phyloP scores from a whole-genome alignment of 2,888 invertebrate genomes.

The Lymantria dispar region DNA sequence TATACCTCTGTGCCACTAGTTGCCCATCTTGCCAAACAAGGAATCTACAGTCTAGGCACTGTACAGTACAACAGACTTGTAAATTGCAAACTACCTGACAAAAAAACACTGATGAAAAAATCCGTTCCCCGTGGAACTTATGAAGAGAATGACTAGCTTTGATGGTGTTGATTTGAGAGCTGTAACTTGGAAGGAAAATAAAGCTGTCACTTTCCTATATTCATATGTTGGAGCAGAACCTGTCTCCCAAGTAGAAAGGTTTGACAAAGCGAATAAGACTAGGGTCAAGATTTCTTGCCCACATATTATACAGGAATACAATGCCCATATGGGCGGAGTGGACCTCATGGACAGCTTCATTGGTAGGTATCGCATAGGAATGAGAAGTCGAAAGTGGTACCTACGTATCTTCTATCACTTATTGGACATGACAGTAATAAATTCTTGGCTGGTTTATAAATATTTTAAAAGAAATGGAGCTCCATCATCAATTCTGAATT shows the following conservation, averaged over 20 bases:
- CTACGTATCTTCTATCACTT: conserved; percentile 22
- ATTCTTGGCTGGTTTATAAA: conserved; percentile 10
- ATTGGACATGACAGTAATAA: conserved; percentile 16
- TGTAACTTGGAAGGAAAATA: background rate
- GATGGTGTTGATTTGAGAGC: background rate
- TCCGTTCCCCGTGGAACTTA: conserved; percentile 4
- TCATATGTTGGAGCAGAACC: background rate
- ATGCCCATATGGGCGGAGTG: conserved; percentile 9
- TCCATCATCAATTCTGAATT: too few species aligned
- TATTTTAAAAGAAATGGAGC: too few species aligned
- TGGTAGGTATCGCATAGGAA: conserved; percentile 30
- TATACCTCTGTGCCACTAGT: conserved; percentile 6
- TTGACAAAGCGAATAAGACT: conserved; percentile 7
- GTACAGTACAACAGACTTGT: conserved; percentile 7
- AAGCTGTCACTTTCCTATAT: background rate
- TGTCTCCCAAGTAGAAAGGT: conserved; percentile 1
- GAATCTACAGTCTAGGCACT: background rate
- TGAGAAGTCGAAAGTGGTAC: conserved; percentile 27
- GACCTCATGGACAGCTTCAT: conserved; percentile 17
- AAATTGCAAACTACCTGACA: conserved; percentile 11
- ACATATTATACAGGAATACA: conserved; percentile 34
- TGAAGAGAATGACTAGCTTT: conserved; percentile 1
- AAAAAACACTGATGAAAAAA: conserved; percentile 9
- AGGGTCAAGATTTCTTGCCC: conserved; percentile 35
- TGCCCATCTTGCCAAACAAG: conserved; percentile 1